phyloP scores from a whole-genome alignment of 2,888 invertebrate species.

The Prosopocoilus inquinatus region DNA sequence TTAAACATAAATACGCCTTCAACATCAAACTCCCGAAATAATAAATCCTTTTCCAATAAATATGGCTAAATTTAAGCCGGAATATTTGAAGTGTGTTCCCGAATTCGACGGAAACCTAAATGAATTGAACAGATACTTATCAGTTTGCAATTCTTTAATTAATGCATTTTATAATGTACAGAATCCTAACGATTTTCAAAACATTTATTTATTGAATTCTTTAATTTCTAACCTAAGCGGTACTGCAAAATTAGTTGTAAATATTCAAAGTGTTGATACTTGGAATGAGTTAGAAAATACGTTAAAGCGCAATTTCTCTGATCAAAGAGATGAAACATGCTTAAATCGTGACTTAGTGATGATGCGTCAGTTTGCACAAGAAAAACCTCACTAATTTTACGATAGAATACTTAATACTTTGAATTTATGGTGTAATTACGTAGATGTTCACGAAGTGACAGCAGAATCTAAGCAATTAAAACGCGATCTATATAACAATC shows the following conservation, averaged over 20 bases:
- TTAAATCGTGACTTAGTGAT: too few relatives aligned
- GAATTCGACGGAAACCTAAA: neutral
- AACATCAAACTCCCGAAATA: too few relatives aligned
- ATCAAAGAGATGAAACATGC: constrained; percentile 24
- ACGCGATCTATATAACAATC: constrained; percentile 12
- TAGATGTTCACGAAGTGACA: neutral
- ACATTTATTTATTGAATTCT: neutral
- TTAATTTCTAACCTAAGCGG: neutral
- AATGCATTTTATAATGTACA: neutral
- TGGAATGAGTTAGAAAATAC: neutral
- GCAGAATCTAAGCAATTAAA: constrained; percentile 12
- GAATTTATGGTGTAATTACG: constrained; percentile 11
- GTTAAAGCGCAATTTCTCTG: constrained; percentile 13
- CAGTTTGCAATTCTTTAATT: neutral
- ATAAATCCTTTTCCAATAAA: neutral
- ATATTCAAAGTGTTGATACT: neutral
- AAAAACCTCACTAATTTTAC: constrained; percentile 24
- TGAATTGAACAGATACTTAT: neutral
- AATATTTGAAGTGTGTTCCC: neutral
- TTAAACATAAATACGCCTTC: too few relatives aligned
- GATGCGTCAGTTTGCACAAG: constrained; percentile 19
- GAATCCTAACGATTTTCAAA: neutral
- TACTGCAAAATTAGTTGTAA: neutral
- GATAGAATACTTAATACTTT: constrained; percentile 16
- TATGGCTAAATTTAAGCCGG: neutral